Percentiles rank a stretch among this genome's conserved stretches.
Conservation (phyloP, 64 coral and sea anemone species). For the Catalaphyllia jardinei region DNA sequence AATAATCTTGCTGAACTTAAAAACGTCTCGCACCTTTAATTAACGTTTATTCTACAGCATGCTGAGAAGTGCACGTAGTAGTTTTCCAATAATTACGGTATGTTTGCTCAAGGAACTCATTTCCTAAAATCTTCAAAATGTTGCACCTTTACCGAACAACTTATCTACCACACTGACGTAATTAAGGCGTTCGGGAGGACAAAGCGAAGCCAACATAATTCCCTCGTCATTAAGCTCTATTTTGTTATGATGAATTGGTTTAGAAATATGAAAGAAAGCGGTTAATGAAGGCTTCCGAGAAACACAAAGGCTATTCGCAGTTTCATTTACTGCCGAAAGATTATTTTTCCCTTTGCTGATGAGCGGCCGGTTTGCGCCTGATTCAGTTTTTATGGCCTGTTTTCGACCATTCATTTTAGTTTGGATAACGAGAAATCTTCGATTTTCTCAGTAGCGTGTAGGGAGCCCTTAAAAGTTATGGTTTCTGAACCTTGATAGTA, state of each 20-base stretch:
- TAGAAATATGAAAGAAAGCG: slow-evolving; percentile 53
- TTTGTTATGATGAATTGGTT: slow-evolving; percentile 69
- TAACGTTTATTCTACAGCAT: neutral
- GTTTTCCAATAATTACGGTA: neutral
- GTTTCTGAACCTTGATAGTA: neutral
- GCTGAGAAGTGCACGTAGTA: neutral
- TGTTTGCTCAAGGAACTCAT: neutral
- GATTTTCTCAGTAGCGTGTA: neutral
- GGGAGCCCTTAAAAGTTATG: neutral
- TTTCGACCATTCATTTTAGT: neutral
- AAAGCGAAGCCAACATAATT: slow-evolving; percentile 52
- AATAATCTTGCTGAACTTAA: neutral
- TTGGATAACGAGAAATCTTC: neutral
- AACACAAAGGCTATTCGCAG: slow-evolving; percentile 63
- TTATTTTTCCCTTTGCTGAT: slow-evolving; percentile 9
- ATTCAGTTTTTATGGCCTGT: neutral
- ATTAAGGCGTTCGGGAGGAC: slow-evolving; percentile 39
- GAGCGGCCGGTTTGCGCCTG: neutral
- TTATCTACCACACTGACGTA: slow-evolving; percentile 23
- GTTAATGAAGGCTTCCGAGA: slow-evolving; percentile 69
- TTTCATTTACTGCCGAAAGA: slow-evolving; percentile 60
- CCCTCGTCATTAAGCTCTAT: slow-evolving; percentile 67
- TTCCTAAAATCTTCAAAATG: neutral
- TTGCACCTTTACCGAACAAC: neutral
- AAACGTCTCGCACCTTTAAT: neutral